Percentiles rank a stretch among this genome's conserved stretches.
phyloP scores from a whole-genome alignment of 2,797 vertebrate species.

The Tapera naevia region DNA sequence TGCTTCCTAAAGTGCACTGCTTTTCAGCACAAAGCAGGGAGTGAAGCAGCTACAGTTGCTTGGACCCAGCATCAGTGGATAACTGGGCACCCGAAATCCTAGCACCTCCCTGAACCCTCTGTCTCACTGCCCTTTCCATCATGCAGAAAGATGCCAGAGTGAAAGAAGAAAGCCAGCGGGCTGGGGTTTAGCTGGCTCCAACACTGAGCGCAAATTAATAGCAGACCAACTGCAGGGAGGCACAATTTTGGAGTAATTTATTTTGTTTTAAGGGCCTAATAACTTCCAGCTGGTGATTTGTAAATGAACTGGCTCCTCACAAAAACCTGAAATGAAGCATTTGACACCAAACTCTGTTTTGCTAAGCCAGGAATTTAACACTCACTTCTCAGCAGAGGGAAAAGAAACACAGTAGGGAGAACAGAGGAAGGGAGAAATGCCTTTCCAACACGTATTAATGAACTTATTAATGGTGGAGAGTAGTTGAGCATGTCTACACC shows the following conservation, averaged over 20 bases:
- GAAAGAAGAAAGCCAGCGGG: background rate
- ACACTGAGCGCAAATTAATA: background rate
- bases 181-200: background rate
- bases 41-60: background rate
- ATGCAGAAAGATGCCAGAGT: background rate
- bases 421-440: background rate
- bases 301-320: background rate
- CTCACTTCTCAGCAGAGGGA: background rate
- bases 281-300: constrained; percentile 46
- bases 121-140: fast-evolving
- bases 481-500: background rate
- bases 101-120: background rate
- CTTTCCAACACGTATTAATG: background rate
- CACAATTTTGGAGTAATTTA: background rate
- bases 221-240: background rate
- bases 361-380: background rate
- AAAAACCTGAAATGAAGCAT: background rate
- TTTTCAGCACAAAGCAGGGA: background rate
- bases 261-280: constrained; percentile 29
- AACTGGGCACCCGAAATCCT: background rate
- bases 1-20: background rate
- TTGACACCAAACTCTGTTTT: background rate
- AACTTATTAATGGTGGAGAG: background rate
- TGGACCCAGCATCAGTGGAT: fast-evolving
- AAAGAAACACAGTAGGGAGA: background rate